Percentiles rank a stretch among this genome's conserved stretches.
These are phyloP conservation scores for Ditylenchus dipsaci DNA, from an alignment of 1,140 invertebrate species.

Conservation along the genomic window DNA sequence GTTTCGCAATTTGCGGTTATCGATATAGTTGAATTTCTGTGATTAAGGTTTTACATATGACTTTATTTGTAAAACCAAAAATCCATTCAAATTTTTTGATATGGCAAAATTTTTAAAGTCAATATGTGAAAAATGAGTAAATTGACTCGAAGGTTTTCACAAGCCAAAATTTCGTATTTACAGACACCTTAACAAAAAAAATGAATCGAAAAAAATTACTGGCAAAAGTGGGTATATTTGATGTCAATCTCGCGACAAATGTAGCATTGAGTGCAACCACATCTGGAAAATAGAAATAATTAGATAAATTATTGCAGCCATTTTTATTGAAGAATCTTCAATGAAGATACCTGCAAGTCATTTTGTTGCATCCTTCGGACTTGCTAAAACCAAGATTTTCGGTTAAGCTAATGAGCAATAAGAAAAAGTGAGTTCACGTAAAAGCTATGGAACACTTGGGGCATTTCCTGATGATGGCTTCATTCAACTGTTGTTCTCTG, in stretches of 20 bases:
- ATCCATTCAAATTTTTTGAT: not conserved
- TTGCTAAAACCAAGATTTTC: conserved; percentile 57
- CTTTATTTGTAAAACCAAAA: too few relatives aligned
- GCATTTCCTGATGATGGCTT: conserved; percentile 62
- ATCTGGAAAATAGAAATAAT: not conserved
- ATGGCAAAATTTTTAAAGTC: not conserved
- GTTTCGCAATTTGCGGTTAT: too few relatives aligned
- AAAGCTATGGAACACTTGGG: conserved; percentile 65
- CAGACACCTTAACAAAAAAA: too few relatives aligned
- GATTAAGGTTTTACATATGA: too few relatives aligned
- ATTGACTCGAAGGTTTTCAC: too few relatives aligned
- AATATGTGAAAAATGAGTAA: too few relatives aligned
- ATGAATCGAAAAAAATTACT: conserved; percentile 11
- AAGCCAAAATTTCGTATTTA: too few relatives aligned
- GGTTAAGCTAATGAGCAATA: not conserved
- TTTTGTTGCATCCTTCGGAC: conserved; percentile 70
- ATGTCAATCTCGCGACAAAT: conserved; percentile 65
- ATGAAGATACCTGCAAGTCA: conserved; percentile 69
- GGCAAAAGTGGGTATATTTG: conserved; percentile 63
- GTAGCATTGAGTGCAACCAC: conserved; percentile 65
- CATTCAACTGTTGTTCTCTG: conserved; percentile 34
- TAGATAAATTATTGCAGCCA: too few relatives aligned
- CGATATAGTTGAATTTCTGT: too few relatives aligned
- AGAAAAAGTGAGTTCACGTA: conserved; percentile 53
- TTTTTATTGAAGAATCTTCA: conserved; percentile 56